Evolutionary conservation across 92 coral and sea anemone species (phyloP), one percentile per base, ranked within the genome.

Genomic region (Siderastrea radians): DNA sequence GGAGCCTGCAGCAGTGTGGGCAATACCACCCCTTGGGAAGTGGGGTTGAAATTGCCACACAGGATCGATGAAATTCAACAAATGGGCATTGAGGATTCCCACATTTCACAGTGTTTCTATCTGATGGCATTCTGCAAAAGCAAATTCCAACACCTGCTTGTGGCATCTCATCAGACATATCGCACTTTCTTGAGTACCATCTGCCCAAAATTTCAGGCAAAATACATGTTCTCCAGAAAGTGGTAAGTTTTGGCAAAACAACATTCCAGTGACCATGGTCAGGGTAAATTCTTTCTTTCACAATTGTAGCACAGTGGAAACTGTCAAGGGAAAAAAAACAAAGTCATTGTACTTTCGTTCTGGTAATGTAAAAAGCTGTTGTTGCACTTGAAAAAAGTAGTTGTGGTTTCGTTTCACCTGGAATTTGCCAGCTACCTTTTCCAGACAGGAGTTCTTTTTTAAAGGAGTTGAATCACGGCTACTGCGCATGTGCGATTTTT

Each of bases 211-310:
- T 82, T 83, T 91, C 93, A 3, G 93, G 93, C 49, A 91, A 74
- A 59, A 94, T 81, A 80, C 93, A 94, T 79, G 86, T 85, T 75
- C 89, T 79, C 96, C 93, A 94, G 86, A 91, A 94, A 48, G 63
- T 75, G 59, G 88, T 65, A 67, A 88, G 93, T 48, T 88, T 94
- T 82, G 90, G 93, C 74, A 85, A 72, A 59, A 63, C 87, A 16
- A 82, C 69, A 17, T 86, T 79, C 89, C 83, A 87, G 26, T 69
- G 88, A 45, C 47, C 51, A 50, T 7, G 52, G 75, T 90, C 90
- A 58, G 94, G 94, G 64, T 48, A 80, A 55, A 93, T 86, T 78
- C 96, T 85, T 49, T 93, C 94, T 63, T 54, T 81, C 13, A 81
- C 57, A 44, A 66, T 69, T 76, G 91, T 77, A 66, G 80, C 19